These are phyloP conservation scores for Suncus etruscus DNA, from an alignment of 2,113 vertebrate species.

Conservation along the genomic window DNA sequence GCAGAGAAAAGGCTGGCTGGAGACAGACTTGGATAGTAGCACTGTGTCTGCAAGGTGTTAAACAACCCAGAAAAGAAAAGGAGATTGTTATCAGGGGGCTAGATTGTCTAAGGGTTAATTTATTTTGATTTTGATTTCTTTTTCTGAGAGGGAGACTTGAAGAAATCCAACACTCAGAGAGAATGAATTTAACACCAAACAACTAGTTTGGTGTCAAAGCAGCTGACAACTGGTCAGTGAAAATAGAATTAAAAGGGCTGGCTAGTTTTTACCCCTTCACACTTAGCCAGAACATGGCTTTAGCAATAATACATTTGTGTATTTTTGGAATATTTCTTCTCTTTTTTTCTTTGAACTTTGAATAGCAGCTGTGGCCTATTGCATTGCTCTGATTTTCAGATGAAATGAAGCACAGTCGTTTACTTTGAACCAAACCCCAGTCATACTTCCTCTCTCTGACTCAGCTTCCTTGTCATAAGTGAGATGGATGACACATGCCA, in stretches of 20 bases:
- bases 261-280: not conserved
- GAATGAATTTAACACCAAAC: not conserved
- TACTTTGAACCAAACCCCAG: constrained; percentile 47
- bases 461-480: constrained; percentile 61
- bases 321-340: constrained; percentile 5
- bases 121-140: not conserved
- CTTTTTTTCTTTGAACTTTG: constrained; percentile 44
- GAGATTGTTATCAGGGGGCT: not conserved
- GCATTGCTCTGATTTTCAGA: constrained; percentile 51
- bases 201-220: not conserved
- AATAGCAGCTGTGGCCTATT: constrained; percentile 1
- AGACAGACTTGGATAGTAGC: not conserved
- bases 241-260: not conserved
- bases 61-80: not conserved
- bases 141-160: not conserved
- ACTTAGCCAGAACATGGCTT: not conserved
- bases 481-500: constrained; percentile 59
- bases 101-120: not conserved
- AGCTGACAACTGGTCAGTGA: not conserved
- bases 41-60: not conserved
- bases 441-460: constrained; percentile 69
- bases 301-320: not conserved
- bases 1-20: not conserved
- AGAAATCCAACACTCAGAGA: not conserved
- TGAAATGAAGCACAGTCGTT: constrained; percentile 26